Conservation (phyloP, 2,888 invertebrate genomes). For the Plagiodera versicolora region DNA sequence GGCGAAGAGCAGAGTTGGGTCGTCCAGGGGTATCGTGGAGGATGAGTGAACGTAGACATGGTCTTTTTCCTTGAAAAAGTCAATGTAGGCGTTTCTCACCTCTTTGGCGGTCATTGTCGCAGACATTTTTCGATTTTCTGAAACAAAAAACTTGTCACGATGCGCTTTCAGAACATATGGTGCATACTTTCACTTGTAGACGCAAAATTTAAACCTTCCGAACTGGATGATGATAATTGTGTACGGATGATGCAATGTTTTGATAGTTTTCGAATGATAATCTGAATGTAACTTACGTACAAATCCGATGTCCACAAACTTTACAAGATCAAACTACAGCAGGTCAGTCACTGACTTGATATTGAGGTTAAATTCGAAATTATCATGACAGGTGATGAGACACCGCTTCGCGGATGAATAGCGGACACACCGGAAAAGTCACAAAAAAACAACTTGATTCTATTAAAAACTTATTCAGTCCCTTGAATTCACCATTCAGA, state of each 20-base stretch:
- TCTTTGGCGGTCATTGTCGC: conserved; percentile 68
- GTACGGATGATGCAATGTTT: conserved; percentile 11
- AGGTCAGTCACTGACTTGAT: too few species aligned
- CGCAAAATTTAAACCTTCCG: not conserved
- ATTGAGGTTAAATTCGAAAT: too few species aligned
- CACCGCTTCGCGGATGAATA: too few species aligned
- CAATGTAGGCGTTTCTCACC: conserved; percentile 82
- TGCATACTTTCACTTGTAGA: not conserved
- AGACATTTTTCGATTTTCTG: conserved; percentile 29
- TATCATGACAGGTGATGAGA: too few species aligned
- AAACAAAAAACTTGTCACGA: not conserved
- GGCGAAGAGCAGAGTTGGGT: conserved; percentile 95
- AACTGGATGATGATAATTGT: not conserved
- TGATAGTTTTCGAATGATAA: not conserved
- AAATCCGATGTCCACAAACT: too few species aligned
- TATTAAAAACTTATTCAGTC: too few species aligned
- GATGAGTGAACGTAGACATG: conserved; percentile 98
- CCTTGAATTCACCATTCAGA: too few species aligned
- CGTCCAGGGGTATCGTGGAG: conserved; percentile 95
- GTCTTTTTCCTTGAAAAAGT: conserved; percentile 84
- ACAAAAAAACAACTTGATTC: too few species aligned
- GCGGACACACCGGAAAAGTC: too few species aligned
- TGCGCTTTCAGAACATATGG: not conserved
- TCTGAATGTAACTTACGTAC: not conserved
- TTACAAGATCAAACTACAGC: too few species aligned